Conservation (phyloP, 2,888 invertebrate genomes). For the Apeira syringaria region DNA sequence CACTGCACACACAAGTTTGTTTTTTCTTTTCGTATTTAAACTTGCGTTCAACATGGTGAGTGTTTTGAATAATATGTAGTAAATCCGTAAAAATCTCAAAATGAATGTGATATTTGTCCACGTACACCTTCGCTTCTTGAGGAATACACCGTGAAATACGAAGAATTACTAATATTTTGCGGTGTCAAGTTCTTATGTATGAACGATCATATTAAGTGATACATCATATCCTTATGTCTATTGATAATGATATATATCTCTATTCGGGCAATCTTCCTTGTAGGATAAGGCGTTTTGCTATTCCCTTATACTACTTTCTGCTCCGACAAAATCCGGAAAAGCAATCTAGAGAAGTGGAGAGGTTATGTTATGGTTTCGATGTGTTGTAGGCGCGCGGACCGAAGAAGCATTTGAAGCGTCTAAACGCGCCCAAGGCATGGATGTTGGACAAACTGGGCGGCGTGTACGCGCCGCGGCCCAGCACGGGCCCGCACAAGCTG, state of each 20-base stretch:
- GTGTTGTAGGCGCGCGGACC: slow-evolving; percentile 95
- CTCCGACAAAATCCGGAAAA: too few species aligned
- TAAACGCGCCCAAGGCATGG: slow-evolving; percentile 99
- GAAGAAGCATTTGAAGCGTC: slow-evolving; percentile 99
- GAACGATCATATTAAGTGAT: too few species aligned
- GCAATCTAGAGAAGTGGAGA: too few species aligned
- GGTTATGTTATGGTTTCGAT: slow-evolving; percentile 9
- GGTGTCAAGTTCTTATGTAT: too few species aligned
- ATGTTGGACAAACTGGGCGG: slow-evolving; percentile 99
- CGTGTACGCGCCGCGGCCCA: slow-evolving; percentile 98
- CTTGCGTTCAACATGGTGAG: slow-evolving; percentile 78
- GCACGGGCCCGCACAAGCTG: slow-evolving; percentile 98
- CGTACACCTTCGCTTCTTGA: background rate
- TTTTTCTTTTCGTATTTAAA: too few species aligned
- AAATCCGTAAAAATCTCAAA: slow-evolving; percentile 60
- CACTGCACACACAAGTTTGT: too few species aligned
- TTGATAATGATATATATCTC: too few species aligned
- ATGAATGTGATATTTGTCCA: slow-evolving; percentile 14
- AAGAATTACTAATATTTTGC: too few species aligned
- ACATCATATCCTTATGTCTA: too few species aligned
- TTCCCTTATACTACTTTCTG: too few species aligned
- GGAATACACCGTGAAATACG: background rate
- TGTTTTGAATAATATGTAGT: slow-evolving; percentile 34
- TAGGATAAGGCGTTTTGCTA: too few species aligned
- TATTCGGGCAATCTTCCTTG: too few species aligned